A percentile compares a stretch with the other conserved stretches of the same genome.
phyloP scores from a whole-genome alignment of 1,140 invertebrate genomes.

The Bacillus rossius region DNA sequence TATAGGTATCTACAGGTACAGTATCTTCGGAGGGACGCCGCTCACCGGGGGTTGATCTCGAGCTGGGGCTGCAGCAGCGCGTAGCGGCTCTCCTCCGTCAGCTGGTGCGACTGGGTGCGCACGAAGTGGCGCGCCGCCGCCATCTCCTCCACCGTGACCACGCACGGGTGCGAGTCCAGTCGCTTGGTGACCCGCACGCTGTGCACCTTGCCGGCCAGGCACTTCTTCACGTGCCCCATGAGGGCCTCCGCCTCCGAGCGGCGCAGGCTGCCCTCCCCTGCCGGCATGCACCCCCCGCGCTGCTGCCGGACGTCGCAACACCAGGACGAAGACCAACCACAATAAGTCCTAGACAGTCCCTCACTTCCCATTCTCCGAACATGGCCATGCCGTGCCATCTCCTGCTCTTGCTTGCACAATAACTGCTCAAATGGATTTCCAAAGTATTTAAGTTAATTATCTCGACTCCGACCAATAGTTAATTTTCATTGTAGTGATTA shows the following conservation, averaged over 20 bases:
- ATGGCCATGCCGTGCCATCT: no score
- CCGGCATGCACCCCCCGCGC: no score
- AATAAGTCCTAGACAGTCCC: no score
- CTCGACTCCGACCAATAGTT: no score
- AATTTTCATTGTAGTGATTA: no score
- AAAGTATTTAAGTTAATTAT: no score
- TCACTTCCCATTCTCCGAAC: no score
- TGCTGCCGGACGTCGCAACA: no score
- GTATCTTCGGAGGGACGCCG: slow-evolving; percentile 5
- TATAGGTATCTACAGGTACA: no score
- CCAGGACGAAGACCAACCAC: no score
- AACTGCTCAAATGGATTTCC: no score
- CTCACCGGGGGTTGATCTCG: slow-evolving; percentile 88
- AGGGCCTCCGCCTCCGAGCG: slow-evolving; percentile 68
- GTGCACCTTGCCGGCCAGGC: slow-evolving; percentile 70
- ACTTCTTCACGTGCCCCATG: slow-evolving; percentile 69
- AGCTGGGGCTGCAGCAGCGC: slow-evolving; percentile 84
- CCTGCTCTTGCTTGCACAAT: no score
- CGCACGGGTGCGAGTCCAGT: slow-evolving; percentile 86
- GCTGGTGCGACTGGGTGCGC: slow-evolving; percentile 76
- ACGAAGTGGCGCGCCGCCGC: slow-evolving; percentile 92
- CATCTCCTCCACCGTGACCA: slow-evolving; percentile 94
- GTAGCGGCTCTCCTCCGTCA: slow-evolving; percentile 81
- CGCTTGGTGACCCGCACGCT: slow-evolving; percentile 77
- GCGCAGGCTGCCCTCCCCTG: slow-evolving; percentile 60